Base-by-base conservation (phyloP, 2,888 invertebrate genomes). In the Harmothoe impar region DNA sequence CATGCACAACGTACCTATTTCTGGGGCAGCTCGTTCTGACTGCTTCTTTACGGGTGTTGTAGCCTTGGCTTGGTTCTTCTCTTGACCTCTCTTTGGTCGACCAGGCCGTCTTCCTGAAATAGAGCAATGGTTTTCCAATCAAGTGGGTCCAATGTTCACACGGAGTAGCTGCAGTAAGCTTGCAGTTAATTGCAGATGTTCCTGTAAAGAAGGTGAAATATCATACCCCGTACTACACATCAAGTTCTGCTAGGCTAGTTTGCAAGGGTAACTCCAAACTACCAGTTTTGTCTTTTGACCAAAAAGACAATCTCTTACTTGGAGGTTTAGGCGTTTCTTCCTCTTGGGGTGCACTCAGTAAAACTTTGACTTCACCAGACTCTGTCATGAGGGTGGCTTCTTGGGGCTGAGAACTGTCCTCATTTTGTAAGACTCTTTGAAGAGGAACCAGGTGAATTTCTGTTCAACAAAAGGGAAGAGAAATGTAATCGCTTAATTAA, bases 81-180 rank as follows among this genome's bases (percentile, higher is more conserved):
- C 93, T 90, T 94, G 92, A 31, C 93, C 93, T 86, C 93, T 93
- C 84, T 93, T 92, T 23, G 94, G 93, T 62, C 94, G 91, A 52
- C 94, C 94, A 89, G 91, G 62, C n/a, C 68, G n/a, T 23, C 68
- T 62, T n/a, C 12, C 89, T 89, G 35, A 23, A 33, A 62, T 20
- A 31, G 43, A 7, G 43, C 43, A 43, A 43, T 43, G 10, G 5
- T 43, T 43, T 43, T 10, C 43, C 10, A 10, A 43, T 43, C 5
- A 43, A 43, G 3, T 7, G 10, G 43, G 10, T 10, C 43, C 10
- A 43, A 43, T 43, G 10, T 43, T 43, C 43, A 43, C 43, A 43
- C 43, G 3, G 3, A 43, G 43, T 43, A 43, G n/a, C n/a, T n/a
- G n/a, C n/a, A n/a, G n/a, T n/a, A n/a, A n/a, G n/a, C n/a, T n/a